Percentiles rank a stretch among this genome's conserved stretches.
Conservation (phyloP, 2,113 vertebrate genomes). For the Anser brachyrhynchus region DNA sequence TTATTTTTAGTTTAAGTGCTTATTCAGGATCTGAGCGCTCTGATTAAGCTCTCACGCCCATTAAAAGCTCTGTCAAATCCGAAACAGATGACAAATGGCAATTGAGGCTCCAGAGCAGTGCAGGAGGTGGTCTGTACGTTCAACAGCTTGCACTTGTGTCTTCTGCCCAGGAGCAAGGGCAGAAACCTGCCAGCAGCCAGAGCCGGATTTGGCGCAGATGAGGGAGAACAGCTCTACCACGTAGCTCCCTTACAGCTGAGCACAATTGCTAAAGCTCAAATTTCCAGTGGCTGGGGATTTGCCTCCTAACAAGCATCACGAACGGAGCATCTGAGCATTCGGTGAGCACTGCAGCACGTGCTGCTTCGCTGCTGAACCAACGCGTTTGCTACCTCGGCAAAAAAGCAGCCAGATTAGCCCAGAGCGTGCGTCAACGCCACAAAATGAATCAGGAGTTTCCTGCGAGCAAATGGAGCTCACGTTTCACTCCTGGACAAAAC, state of each 20-base stretch:
- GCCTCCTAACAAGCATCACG: background rate
- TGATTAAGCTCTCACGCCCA: background rate
- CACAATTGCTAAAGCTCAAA: background rate
- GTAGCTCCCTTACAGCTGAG: background rate
- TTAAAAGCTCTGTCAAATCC: background rate
- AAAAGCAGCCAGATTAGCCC: background rate
- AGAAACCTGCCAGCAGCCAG: background rate
- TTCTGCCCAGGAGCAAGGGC: background rate
- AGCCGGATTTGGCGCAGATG: background rate
- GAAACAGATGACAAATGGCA: background rate
- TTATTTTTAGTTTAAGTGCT: slow-evolving; percentile 57
- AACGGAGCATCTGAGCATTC: background rate
- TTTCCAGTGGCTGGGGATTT: background rate
- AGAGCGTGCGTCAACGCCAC: background rate
- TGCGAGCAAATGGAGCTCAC: background rate
- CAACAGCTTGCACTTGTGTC: background rate
- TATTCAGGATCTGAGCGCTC: slow-evolving; percentile 23
- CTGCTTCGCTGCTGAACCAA: background rate
- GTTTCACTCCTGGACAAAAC: background rate
- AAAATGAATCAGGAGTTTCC: fast-evolving
- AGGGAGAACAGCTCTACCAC: background rate
- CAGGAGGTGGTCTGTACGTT: background rate
- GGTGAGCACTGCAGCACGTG: background rate
- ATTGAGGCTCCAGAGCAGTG: background rate
- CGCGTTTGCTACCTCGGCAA: background rate